Evolutionary conservation across 2,888 invertebrate genomes (phyloP).

Genomic region (Yponomeuta plumbellus): DNA sequence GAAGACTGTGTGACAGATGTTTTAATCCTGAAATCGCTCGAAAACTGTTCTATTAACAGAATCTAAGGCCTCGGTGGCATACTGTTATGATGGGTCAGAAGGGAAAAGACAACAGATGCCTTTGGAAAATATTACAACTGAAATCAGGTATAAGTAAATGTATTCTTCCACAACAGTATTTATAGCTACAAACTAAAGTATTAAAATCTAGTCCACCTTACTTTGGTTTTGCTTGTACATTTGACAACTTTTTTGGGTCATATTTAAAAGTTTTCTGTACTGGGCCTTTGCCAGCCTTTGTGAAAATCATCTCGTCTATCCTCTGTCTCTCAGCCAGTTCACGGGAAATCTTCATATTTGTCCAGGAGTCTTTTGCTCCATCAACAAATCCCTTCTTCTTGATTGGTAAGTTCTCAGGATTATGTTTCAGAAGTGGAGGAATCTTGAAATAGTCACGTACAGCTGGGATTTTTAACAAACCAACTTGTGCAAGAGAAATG

Average conservation of each 20-base stretch:
- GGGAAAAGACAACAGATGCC: background rate
- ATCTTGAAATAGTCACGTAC: slow-evolving; percentile 88
- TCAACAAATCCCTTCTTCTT: slow-evolving; percentile 87
- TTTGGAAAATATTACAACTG: background rate
- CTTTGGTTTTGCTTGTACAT: slow-evolving; percentile 75
- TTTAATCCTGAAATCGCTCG: too few relatives aligned
- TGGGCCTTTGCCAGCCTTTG: slow-evolving; percentile 90
- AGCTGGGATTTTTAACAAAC: slow-evolving; percentile 82
- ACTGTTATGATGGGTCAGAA: background rate
- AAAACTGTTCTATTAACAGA: too few relatives aligned
- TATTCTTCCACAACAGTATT: background rate
- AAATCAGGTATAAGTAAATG: background rate
- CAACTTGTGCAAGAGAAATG: slow-evolving; percentile 88
- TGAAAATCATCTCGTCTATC: slow-evolving; percentile 86
- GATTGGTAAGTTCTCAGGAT: slow-evolving; percentile 75
- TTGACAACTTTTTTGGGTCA: slow-evolving; percentile 83
- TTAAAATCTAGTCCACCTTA: slow-evolving; percentile 32
- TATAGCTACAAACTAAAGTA: background rate
- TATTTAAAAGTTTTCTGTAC: slow-evolving; percentile 90
- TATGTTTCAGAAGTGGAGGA: slow-evolving; percentile 75
- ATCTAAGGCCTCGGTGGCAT: background rate
- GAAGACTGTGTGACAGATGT: too few relatives aligned
- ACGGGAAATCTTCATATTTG: slow-evolving; percentile 86
- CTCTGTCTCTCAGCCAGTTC: slow-evolving; percentile 86
- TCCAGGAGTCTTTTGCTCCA: slow-evolving; percentile 88